A percentile compares a stretch with the other conserved stretches of the same genome.
phyloP scores from a whole-genome alignment of 2,797 vertebrate genomes.

The Thunnus albacares region DNA sequence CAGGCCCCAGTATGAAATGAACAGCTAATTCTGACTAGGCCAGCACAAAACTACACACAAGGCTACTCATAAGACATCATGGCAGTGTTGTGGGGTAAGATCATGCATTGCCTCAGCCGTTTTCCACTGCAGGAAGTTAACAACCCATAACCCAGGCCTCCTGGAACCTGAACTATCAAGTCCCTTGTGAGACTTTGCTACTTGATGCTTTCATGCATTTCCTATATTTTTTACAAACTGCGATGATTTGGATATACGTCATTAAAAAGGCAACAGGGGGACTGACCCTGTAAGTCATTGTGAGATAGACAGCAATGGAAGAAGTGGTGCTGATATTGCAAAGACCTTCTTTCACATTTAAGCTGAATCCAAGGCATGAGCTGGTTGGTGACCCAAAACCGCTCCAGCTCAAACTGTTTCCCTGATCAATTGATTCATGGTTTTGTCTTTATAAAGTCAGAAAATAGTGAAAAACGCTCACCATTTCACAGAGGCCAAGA shows the following conservation, averaged over 20 bases:
- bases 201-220: no score
- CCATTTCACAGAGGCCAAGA: not conserved
- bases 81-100: not conserved
- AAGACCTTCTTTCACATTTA: not conserved
- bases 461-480: no score
- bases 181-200: not conserved
- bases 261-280: not conserved
- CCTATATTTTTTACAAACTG: no score
- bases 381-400: no score
- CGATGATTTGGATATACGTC: no score
- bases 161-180: rapidly evolving
- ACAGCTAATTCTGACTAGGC: not conserved
- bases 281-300: not conserved
- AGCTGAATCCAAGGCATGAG: not conserved
- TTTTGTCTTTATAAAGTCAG: no score
- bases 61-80: not conserved
- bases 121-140: not conserved
- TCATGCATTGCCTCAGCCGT: not conserved
- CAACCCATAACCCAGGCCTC: not conserved
- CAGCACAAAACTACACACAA: not conserved
- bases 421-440: not conserved
- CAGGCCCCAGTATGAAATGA: not conserved
- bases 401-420: not conserved
- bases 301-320: not conserved
- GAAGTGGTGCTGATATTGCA: not conserved